A percentile compares a stretch with the other conserved stretches of the same genome.
Conservation (phyloP, 1,140 invertebrate species). For the Apis cerana region DNA sequence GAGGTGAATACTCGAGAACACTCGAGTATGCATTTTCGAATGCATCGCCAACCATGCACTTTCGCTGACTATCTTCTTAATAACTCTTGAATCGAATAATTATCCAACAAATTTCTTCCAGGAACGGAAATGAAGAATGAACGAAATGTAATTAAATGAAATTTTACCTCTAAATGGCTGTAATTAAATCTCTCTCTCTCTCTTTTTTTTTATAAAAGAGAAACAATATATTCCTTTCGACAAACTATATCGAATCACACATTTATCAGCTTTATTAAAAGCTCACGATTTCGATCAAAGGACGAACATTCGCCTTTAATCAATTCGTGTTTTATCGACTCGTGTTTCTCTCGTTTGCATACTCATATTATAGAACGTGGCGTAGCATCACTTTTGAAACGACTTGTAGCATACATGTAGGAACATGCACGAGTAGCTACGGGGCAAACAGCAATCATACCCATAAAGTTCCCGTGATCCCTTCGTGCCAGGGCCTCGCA, state of each 20-base stretch:
- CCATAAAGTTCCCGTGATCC: conserved; percentile 57
- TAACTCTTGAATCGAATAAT: no score
- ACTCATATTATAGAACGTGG: neutral
- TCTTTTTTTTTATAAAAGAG: no score
- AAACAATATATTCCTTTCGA: no score
- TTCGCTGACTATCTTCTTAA: neutral
- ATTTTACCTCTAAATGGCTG: no score
- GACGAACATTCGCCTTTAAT: neutral
- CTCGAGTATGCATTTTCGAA: neutral
- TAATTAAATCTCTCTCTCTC: no score
- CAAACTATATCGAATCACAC: no score
- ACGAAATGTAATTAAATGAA: no score
- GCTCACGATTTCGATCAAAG: no score
- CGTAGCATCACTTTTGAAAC: conserved; percentile 25
- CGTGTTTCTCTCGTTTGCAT: neutral
- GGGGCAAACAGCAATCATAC: conserved; percentile 53
- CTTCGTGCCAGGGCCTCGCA: conserved; percentile 55
- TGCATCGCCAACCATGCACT: neutral
- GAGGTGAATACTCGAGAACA: conserved; percentile 32
- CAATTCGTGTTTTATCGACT: no score
- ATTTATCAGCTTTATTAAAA: no score
- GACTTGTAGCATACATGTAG: conserved; percentile 18
- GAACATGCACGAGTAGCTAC: conserved; percentile 47
- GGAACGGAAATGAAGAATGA: no score
- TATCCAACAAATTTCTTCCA: no score